phyloP scores from a whole-genome alignment of 1,140 invertebrate genomes.

The Trinorchestia longiramus region DNA sequence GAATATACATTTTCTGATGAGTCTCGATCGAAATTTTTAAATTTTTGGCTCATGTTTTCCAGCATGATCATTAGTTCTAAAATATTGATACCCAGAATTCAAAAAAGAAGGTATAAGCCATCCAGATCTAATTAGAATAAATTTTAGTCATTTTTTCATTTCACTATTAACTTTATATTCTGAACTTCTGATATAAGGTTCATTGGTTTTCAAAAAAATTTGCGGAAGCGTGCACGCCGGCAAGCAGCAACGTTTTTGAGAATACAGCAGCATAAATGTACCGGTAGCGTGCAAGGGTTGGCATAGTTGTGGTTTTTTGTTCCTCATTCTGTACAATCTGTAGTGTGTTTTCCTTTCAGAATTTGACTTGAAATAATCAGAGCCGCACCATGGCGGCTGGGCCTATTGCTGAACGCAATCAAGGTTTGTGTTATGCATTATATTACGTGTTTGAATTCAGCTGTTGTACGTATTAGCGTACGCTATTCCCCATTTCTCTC shows the following conservation, averaged over 20 bases:
- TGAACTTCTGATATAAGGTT: too few relatives aligned
- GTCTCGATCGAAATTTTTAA: too few relatives aligned
- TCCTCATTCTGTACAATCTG: not conserved
- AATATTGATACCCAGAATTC: too few relatives aligned
- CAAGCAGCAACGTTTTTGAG: not conserved
- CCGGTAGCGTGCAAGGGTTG: too few relatives aligned
- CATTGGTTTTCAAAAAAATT: not conserved
- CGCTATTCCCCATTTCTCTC: not conserved
- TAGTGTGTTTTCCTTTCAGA: not conserved
- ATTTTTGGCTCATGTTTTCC: too few relatives aligned
- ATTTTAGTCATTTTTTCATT: too few relatives aligned
- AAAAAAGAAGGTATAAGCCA: too few relatives aligned
- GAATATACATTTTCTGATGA: too few relatives aligned
- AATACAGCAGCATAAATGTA: not conserved
- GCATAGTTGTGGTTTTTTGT: not conserved
- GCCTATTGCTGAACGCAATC: constrained; percentile 56
- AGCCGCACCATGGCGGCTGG: constrained; percentile 47
- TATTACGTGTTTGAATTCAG: too few relatives aligned
- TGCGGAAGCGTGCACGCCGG: not conserved
- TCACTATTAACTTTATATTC: too few relatives aligned
- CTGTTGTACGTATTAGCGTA: not conserved
- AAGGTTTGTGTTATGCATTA: constrained; percentile 19
- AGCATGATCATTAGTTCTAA: too few relatives aligned
- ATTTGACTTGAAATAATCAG: not conserved
- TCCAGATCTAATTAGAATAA: too few relatives aligned